Evolutionary conservation across 2,888 invertebrate species (phyloP), one percentile per base, ranked within the genome.

Genomic region (Drosophila melanocephala): DNA sequence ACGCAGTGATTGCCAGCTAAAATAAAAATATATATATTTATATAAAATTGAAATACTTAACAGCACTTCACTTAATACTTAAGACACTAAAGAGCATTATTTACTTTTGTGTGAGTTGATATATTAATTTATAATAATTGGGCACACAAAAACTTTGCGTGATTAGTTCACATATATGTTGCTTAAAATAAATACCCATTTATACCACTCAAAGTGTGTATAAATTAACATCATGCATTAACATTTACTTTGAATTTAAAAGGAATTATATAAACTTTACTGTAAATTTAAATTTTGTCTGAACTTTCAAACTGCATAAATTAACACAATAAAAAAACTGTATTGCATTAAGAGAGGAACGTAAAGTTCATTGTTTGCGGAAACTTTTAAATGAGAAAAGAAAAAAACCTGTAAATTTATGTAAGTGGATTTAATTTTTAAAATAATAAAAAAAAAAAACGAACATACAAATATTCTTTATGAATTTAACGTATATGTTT

Each of bases 1-100:
- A 94, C 94, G 88, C 95, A 95, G 60, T 92, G 90, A 52, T 93
- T 89, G 33, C 94, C 94, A 87, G 94, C 95, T 95, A 79, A 44
- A 86, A 71, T 39, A 26, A 47, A 47, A 9, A 16, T 28, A 47
- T 28, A 30, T 44, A 39, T 28, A 42, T 51, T 44, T 51, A 50
- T 26, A 28, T 1, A 44, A 28, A 57, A 22, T 19, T 62, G 47
- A 50, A 37, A 16, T 37, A 16, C 52, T 22, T 3, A n/a, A 26
- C 26, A n/a, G 6, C 16, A 57, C 42, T 50, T 14, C n/a, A 16
- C 35, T 62, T 26, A n/a, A 42, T 14, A 42, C 42, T n/a, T n/a
- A n/a, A 12, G 33, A 35, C n/a, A 44, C 7, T 4, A 44, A 22
- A 14, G 12, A 12, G 22, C 44, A 44, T 44, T 6, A 6, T 22